Percentiles rank a stretch among this genome's conserved stretches.
Conservation (phyloP, 2,888 invertebrate species). For the Rotaria socialis region DNA sequence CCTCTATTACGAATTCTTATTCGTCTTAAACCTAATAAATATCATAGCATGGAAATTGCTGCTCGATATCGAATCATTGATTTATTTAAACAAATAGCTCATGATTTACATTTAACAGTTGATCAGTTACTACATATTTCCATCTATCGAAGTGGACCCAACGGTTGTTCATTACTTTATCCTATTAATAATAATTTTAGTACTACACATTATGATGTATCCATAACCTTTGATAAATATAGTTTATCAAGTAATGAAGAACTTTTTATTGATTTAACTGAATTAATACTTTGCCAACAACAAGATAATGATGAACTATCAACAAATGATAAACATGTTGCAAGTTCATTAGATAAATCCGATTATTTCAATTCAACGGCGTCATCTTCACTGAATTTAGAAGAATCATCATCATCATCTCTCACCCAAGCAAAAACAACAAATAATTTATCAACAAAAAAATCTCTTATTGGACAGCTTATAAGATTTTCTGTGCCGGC, state of each 20-base stretch:
- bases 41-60: constrained; percentile 10
- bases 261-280: constrained; percentile 28
- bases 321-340: neutral
- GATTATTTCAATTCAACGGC: neutral
- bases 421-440: neutral
- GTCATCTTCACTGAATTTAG: neutral
- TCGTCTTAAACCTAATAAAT: neutral
- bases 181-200: neutral
- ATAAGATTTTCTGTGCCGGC: constrained; percentile 70
- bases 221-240: neutral
- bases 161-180: neutral
- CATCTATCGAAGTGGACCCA: neutral
- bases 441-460: neutral
- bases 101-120: constrained; percentile 33
- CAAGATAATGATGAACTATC: neutral
- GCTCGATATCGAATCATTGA: constrained; percentile 19
- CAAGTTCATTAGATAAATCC: neutral
- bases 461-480: constrained; percentile 17
- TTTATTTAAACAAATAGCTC: constrained; percentile 12
- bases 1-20: constrained; percentile 20
- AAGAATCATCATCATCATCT: neutral
- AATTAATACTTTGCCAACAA: neutral
- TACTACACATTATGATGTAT: neutral
- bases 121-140: neutral
- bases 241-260: constrained; percentile 12